A percentile compares a stretch with the other conserved stretches of the same genome.
These are phyloP conservation scores for Cephus cinctus DNA, from an alignment of 1,140 invertebrate species.

Conservation along the genomic window DNA sequence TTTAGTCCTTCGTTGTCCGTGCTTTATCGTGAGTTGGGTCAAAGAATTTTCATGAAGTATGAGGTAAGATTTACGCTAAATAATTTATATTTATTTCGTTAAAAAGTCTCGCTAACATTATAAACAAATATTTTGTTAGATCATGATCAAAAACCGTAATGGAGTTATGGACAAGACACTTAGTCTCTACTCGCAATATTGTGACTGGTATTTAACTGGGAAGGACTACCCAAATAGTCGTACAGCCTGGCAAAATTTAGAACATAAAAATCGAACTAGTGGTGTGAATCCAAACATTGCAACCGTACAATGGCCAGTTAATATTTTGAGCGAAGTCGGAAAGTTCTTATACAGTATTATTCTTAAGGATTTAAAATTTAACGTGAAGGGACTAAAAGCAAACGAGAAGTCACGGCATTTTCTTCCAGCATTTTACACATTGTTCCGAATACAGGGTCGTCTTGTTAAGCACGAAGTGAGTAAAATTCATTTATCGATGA, in stretches of 20 bases:
- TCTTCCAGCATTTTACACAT: slow-evolving; percentile 78
- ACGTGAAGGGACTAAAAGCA: slow-evolving; percentile 65
- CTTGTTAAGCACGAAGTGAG: slow-evolving; percentile 69
- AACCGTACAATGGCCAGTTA: slow-evolving; percentile 66
- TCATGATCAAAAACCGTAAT: slow-evolving; percentile 64
- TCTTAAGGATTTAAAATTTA: slow-evolving; percentile 80
- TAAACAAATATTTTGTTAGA: slow-evolving; percentile 40
- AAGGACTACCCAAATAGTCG: slow-evolving; percentile 61
- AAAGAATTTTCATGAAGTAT: slow-evolving; percentile 59
- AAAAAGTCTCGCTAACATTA: neutral
- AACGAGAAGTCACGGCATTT: slow-evolving; percentile 34
- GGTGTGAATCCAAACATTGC: slow-evolving; percentile 61
- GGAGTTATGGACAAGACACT: slow-evolving; percentile 68
- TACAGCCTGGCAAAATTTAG: slow-evolving; percentile 71
- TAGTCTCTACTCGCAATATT: slow-evolving; percentile 69
- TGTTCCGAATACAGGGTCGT: slow-evolving; percentile 70
- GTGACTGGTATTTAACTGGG: slow-evolving; percentile 65
- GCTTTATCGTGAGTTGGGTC: slow-evolving; percentile 69
- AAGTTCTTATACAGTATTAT: slow-evolving; percentile 87
- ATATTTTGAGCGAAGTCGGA: slow-evolving; percentile 65
- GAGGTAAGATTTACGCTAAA: slow-evolving; percentile 26
- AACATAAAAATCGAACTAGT: slow-evolving; percentile 55
- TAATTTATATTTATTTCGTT: slow-evolving; percentile 1
- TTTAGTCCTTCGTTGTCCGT: slow-evolving; percentile 70
- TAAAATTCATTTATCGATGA: no score